Evolutionary conservation across 2,113 vertebrate genomes (phyloP).

Genomic region (Oreotrochilus melanogaster): DNA sequence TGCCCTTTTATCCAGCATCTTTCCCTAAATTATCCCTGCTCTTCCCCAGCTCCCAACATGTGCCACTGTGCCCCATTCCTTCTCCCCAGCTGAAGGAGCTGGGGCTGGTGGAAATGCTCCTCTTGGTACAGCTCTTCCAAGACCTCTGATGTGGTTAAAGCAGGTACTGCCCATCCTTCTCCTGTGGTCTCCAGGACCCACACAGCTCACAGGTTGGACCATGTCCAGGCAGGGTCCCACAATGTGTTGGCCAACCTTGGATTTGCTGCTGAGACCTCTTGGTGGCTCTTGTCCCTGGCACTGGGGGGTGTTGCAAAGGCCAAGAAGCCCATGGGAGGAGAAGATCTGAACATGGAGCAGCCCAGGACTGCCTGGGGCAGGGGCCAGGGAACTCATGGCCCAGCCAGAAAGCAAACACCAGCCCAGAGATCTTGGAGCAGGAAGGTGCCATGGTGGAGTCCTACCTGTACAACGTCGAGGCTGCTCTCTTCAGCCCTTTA

Average conservation of each 20-base stretch:
- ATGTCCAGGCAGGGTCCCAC: background rate
- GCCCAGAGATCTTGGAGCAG: accelerated
- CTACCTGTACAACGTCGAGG: constrained; percentile 90
- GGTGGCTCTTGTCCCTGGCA: background rate
- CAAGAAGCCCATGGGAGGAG: background rate
- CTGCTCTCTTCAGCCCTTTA: constrained; percentile 89
- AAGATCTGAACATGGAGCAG: background rate
- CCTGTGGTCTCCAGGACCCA: background rate
- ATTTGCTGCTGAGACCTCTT: background rate
- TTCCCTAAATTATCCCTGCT: background rate
- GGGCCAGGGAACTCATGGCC: background rate
- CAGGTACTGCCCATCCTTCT: background rate
- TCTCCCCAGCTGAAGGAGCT: background rate
- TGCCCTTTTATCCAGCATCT: background rate
- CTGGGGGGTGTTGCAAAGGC: background rate
- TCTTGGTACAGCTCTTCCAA: background rate
- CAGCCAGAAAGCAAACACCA: background rate
- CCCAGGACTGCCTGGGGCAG: background rate
- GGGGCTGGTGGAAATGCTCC: background rate
- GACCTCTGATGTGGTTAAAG: background rate
- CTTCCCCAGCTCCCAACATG: background rate
- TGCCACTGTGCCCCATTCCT: background rate
- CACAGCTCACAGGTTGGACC: background rate
- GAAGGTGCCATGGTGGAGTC: background rate
- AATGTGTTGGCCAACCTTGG: accelerated